A percentile compares a stretch with the other conserved stretches of the same genome.
Conservation (phyloP, 2,888 invertebrate species). For the Amblyteles armatorius region DNA sequence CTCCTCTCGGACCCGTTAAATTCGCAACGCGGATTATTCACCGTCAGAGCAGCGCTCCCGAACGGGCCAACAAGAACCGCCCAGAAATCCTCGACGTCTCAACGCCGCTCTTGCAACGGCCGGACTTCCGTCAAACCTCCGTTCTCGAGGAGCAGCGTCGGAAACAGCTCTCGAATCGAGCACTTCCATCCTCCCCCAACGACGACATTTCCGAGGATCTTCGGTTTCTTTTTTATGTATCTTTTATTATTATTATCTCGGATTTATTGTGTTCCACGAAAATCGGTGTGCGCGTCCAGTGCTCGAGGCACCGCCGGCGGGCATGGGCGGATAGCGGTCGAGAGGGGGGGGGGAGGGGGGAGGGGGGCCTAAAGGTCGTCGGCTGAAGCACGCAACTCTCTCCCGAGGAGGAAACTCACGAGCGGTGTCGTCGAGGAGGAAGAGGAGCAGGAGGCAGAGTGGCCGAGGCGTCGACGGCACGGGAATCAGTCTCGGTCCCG, state of each 20-base stretch:
- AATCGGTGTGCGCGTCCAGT: neutral
- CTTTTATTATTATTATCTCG: neutral
- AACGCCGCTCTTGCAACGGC: neutral
- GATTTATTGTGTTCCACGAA: neutral
- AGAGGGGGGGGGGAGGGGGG: too few relatives aligned
- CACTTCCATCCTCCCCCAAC: slow-evolving; percentile 44
- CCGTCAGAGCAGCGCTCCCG: neutral
- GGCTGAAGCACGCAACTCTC: slow-evolving; percentile 33
- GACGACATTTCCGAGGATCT: slow-evolving; percentile 13
- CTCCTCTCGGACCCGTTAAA: slow-evolving; percentile 14
- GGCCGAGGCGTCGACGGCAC: slow-evolving; percentile 42
- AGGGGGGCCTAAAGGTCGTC: neutral
- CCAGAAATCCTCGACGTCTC: slow-evolving; percentile 26
- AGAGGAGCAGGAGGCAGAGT: slow-evolving; percentile 18
- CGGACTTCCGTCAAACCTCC: slow-evolving; percentile 22
- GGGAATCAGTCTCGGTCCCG: slow-evolving; percentile 53
- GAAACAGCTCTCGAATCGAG: slow-evolving; percentile 32
- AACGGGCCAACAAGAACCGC: slow-evolving; percentile 5
- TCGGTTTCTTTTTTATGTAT: neutral
- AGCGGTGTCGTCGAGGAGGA: slow-evolving; percentile 34
- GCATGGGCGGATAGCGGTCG: neutral
- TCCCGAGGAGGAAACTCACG: slow-evolving; percentile 25
- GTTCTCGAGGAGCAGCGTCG: neutral
- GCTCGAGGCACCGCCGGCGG: neutral
- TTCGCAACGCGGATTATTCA: neutral